phyloP scores from a whole-genome alignment of 92 coral and sea anemone species.

The Hydrozoanthus gracilis region DNA sequence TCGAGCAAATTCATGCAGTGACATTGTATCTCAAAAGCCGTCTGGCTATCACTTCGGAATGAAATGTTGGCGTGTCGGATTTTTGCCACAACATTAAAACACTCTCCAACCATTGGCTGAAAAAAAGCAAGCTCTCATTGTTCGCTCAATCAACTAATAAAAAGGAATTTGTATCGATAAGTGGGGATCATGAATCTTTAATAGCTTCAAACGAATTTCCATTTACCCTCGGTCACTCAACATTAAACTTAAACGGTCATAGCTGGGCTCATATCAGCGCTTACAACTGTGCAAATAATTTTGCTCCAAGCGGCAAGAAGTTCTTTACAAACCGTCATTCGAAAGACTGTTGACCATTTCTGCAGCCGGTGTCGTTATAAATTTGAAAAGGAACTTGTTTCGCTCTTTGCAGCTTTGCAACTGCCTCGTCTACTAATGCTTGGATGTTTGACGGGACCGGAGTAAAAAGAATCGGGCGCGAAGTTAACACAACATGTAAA shows the following conservation, averaged over 20 bases:
- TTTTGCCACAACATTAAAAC: slow-evolving; percentile 4
- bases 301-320: background rate
- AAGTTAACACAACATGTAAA: background rate
- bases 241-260: slow-evolving; percentile 16
- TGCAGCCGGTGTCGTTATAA: background rate
- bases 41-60: background rate
- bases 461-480: background rate
- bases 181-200: slow-evolving; percentile 29
- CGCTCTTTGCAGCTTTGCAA: slow-evolving; percentile 10
- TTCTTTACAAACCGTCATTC: background rate
- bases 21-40: no score
- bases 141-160: slow-evolving; percentile 33
- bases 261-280: background rate
- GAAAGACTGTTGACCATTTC: background rate
- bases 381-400: background rate
- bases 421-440: background rate
- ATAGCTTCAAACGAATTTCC: slow-evolving; percentile 31
- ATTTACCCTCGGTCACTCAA: slow-evolving; percentile 27
- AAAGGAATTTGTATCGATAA: slow-evolving; percentile 23
- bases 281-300: background rate
- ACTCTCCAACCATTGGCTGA: slow-evolving; percentile 24
- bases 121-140: slow-evolving; percentile 9
- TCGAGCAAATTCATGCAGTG: background rate
- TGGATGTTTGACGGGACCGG: background rate
- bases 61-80: background rate